A percentile compares a stretch with the other conserved stretches of the same genome.
Conservation (phyloP, 2,888 invertebrate species). For the Trachelus iudaicus region DNA sequence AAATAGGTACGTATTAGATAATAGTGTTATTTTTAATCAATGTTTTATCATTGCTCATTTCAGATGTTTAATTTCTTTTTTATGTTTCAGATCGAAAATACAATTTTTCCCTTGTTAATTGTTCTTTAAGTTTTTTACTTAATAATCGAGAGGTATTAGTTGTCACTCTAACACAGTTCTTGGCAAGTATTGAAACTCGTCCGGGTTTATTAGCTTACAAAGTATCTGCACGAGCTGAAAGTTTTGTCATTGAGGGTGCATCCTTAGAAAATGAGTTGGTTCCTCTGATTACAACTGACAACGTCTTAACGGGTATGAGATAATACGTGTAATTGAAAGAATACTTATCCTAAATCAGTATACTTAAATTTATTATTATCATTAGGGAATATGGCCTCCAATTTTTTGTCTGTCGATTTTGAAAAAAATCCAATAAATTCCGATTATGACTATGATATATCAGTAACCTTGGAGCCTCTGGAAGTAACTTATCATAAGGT, state of each 20-base stretch:
- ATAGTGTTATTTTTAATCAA: background rate
- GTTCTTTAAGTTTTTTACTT: conserved; percentile 76
- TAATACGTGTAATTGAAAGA: background rate
- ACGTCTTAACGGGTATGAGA: conserved; percentile 62
- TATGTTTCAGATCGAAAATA: conserved; percentile 77
- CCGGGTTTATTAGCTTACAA: conserved; percentile 77
- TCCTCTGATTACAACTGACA: conserved; percentile 76
- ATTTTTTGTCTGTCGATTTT: conserved; percentile 79
- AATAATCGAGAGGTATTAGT: conserved; percentile 78
- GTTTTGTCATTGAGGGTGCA: conserved; percentile 80
- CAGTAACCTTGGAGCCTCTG: conserved; percentile 77
- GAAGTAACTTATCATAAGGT: conserved; percentile 85
- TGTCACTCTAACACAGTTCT: conserved; percentile 78
- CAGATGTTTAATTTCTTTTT: background rate
- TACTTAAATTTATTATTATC: background rate
- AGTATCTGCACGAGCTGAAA: conserved; percentile 78
- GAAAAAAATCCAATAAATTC: conserved; percentile 77
- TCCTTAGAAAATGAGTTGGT: conserved; percentile 79
- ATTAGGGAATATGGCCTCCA: conserved; percentile 73
- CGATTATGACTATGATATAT: conserved; percentile 76
- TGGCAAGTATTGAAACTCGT: conserved; percentile 76
- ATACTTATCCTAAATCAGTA: too few species aligned
- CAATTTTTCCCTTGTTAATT: conserved; percentile 80
- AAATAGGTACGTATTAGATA: conserved; percentile 67
- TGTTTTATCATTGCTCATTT: background rate